Evolutionary conservation across 2,113 vertebrate genomes (phyloP), one percentile per base, ranked within the genome.

Genomic region (Stigmatopora argus): DNA sequence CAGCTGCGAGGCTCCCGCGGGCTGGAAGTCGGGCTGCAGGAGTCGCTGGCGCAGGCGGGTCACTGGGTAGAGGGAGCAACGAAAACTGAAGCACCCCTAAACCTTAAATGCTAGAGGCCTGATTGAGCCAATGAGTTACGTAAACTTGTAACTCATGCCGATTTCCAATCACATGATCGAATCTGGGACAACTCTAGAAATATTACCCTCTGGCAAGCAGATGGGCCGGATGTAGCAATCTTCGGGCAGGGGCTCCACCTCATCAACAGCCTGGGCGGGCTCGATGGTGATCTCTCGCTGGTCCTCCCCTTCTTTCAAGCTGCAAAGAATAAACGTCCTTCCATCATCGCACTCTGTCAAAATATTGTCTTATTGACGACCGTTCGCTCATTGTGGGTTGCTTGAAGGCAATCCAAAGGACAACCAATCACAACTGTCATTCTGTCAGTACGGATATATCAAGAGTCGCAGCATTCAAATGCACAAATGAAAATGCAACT

Each of bases 231-330:
- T 96, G 46, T 99, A 99, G 83, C 94, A 99, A 78, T 99, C 97
- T 59, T 99, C 96, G 68, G 96, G 95, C 7, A 99, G 89, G 7
- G 96, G 96, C 47, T 99, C 97, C 65, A 98, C 94, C 87, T 99
- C 97, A 78, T 98, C 95, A 18, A 96, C 82, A 9, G 96, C 94
- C 82, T 95, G 95, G 63, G 96, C 93, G 8, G 94, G 93, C 66
- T 98, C 96, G 1, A 99, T 96, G 88, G 89, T 95, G 75, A 99
- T 91, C 87, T 99, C 97, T 71, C 94, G 99, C 73, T 97, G 95
- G 78, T 99, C 97, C 72, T 99, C 97, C 48, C 94, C 96, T 84
- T 99, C 96, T 83, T 98, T 98, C 49, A 99, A 91, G 38, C 97
- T 99, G 38, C 26, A 45, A 14, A 19, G 41, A 5, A 3, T 31